phyloP scores from a whole-genome alignment of 2,888 invertebrate genomes.

The Temnothorax rugatulus region DNA sequence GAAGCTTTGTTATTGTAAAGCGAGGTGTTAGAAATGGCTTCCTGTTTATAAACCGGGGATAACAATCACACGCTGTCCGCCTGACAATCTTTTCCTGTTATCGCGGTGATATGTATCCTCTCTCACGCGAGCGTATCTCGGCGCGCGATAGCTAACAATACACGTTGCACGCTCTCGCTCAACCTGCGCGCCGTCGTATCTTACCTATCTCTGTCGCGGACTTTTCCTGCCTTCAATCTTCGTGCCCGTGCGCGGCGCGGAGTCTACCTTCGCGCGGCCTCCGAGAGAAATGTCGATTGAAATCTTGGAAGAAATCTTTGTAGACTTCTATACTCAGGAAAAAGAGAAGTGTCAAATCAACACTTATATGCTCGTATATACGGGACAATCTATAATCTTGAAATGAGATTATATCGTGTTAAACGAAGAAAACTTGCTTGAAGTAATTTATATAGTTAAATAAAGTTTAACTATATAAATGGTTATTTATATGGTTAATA shows the following conservation, averaged over 20 bases:
- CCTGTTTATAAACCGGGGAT: not conserved
- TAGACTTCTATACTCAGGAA: too few species aligned
- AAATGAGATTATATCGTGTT: too few species aligned
- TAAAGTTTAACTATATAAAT: too few species aligned
- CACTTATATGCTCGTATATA: too few species aligned
- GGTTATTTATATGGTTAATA: too few species aligned
- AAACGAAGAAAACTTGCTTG: too few species aligned
- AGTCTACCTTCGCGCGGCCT: not conserved
- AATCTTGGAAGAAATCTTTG: not conserved
- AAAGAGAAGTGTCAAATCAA: too few species aligned
- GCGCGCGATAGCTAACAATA: constrained; percentile 8
- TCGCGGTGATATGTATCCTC: not conserved
- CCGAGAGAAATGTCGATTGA: not conserved
- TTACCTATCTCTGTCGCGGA: not conserved
- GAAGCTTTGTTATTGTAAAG: constrained; percentile 1
- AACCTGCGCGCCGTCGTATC: not conserved
- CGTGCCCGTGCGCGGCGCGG: not conserved
- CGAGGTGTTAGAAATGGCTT: not conserved
- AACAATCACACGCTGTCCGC: not conserved
- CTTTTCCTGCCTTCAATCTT: not conserved
- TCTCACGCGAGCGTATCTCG: constrained; percentile 3
- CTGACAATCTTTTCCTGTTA: constrained; percentile 24
- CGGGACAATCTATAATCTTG: too few species aligned
- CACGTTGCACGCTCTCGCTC: constrained; percentile 6
- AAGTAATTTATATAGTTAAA: too few species aligned